Evolutionary conservation across 2,797 vertebrate species (phyloP), one percentile per base, ranked within the genome.

Genomic region (Australoheros facetus): DNA sequence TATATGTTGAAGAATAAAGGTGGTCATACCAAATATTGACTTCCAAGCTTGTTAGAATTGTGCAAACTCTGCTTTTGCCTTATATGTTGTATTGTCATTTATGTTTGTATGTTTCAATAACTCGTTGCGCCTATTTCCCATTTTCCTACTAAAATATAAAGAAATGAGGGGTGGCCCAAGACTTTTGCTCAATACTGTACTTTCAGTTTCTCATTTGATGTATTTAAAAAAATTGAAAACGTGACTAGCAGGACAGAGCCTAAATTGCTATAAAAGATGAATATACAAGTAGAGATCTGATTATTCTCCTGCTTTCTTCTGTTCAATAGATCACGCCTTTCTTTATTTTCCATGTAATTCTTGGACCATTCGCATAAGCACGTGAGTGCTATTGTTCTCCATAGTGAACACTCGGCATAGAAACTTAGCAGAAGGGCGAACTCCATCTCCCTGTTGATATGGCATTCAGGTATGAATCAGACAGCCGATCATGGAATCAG

Each of bases 381-480:
- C 30, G 64, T 7, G 4, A 37, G 2, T 19, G 9, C 64, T 69
- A 30, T 70, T 74, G 48, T 83, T 80, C 48, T 71, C 45, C 62
- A 19, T 28, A 48, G 79, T 42, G 60, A 79, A 71, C 30, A 19
- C 54, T 78, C 51, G 75, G 75, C 69, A 51, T 30, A 17, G 26
- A 30, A 69, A 30, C 64, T 51, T 30, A 85, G 72, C 77, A 80
- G 83, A 78, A 77, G 79, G 78, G 64, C 54, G 21, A 69, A 55
- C 57, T 85, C 79, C 60, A 21, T 39, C 79, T 82, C 60, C 71
- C 59, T 62, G 69, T 75, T 71, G 78, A 88, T 87, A 75, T 84
- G 84, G 74, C 37, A 2, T 70, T 89, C 85, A 88, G 88, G 92
- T 90, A 92, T 94, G 93, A 92, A 90, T 92, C 87, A 92, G 88